A percentile compares a stretch with the other conserved stretches of the same genome.
Evolutionary conservation across 2,113 vertebrate genomes (phyloP).

Genomic region (Pelusios castaneus): DNA sequence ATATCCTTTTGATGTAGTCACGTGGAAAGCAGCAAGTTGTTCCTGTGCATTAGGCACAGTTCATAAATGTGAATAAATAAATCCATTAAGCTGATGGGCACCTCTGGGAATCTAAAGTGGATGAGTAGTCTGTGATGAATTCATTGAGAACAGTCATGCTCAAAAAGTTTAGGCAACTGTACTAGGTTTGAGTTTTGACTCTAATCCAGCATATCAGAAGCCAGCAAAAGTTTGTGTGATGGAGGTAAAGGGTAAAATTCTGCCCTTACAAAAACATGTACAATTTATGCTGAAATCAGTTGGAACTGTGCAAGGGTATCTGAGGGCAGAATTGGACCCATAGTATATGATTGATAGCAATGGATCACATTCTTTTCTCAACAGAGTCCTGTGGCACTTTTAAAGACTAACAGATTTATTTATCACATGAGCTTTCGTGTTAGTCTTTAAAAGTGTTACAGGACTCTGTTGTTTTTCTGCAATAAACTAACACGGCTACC

Average conservation of each 20-base stretch:
- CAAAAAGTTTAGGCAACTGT: neutral
- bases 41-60: neutral
- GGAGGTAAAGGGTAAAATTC: neutral
- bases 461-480: too few species aligned
- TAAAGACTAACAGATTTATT: too few species aligned
- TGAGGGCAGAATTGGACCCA: neutral
- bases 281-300: neutral
- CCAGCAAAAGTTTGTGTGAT: neutral
- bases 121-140: fast-evolving
- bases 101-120: neutral
- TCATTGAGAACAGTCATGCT: neutral
- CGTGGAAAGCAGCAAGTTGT: neutral
- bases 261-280: fast-evolving
- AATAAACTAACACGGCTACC: too few species aligned
- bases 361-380: neutral
- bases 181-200: neutral
- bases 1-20: slow-evolving; percentile 87
- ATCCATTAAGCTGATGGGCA: neutral
- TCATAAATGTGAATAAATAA: neutral
- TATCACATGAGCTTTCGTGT: too few species aligned
- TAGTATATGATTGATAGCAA: neutral
- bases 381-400: too few species aligned
- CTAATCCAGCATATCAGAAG: neutral
- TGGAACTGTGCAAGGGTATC: neutral
- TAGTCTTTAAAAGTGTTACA: too few species aligned